Base-by-base conservation (phyloP, 92 coral and sea anemone species). In the Zoanthus sansibaricus region DNA sequence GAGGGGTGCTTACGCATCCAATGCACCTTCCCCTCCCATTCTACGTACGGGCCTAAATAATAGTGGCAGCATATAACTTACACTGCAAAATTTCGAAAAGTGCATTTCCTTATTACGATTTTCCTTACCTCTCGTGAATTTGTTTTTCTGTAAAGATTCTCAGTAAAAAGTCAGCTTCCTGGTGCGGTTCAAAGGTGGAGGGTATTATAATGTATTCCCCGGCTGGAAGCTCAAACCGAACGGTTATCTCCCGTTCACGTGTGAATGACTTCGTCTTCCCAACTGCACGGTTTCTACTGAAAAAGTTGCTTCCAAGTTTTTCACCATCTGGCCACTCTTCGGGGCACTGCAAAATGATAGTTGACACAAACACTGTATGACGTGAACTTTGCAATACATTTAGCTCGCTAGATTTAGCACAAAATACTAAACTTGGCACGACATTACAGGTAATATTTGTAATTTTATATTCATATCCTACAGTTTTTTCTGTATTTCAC, bases 141-240 rank as follows among this genome's bases (percentile, higher is more conserved):
- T 21, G 75, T 49, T 80, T 80, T 66, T 80, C 85, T 45, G 73
- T 80, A 54, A 80, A 80, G 1, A 80, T 80, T 21, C 85, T 48
- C 37, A 80, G 48, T 2, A 80, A 54, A 15, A 64, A 80, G 45
- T 79, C 37, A 1, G 84, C 84, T 31, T 79, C 84, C 44, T 79
- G 74, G 55, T 80, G 75, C 1, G 85, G 85, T 49, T 47, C 45
- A 71, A n/a, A 80, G 17, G 85, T 66, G n/a, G 59, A 80, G 1
- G 85, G 85, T 5, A 80, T 20, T 4, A 80, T 66, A 1, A 64
- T 14, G 74, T 80, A 80, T 56, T 80, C 75, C 10, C 85, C 85
- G 8, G 72, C 59, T 1, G 85, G 70, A 1, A 80, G 72, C 85
- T 66, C 21, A 13, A 80, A 80, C 54, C 55, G 74, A 51, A 12